A percentile compares a stretch with the other conserved stretches of the same genome.
Evolutionary conservation across 2,113 vertebrate genomes (phyloP).

Genomic region (Aythya baeri): DNA sequence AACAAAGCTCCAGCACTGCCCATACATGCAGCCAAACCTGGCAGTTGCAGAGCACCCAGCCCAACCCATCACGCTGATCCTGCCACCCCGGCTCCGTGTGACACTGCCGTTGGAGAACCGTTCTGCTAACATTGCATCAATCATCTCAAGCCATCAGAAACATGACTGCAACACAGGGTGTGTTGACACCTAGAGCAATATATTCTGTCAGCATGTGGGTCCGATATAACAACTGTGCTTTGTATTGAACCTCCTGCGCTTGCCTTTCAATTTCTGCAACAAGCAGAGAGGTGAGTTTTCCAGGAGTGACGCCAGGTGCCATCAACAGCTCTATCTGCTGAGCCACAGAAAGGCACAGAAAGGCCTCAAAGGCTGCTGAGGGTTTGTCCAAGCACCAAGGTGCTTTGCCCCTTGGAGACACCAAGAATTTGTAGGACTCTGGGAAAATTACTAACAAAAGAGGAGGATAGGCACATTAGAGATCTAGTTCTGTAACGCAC

Average conservation of each 20-base stretch:
- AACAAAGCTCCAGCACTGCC: background rate
- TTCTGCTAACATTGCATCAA: background rate
- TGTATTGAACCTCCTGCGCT: background rate
- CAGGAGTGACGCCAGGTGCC: background rate
- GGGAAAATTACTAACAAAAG: background rate
- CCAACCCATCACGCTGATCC: rapidly evolving
- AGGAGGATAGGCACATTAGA: background rate
- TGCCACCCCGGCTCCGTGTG: background rate
- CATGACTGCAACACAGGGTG: background rate
- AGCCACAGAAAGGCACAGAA: background rate
- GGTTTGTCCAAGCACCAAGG: background rate
- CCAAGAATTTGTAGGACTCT: background rate
- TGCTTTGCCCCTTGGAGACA: background rate
- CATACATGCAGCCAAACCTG: background rate
- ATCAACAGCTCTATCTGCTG: background rate
- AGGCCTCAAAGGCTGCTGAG: background rate
- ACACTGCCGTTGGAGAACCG: background rate
- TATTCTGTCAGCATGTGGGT: background rate
- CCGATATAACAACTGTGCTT: background rate
- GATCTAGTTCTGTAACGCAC: background rate
- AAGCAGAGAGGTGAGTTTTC: background rate
- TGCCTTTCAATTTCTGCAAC: background rate
- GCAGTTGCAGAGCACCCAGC: background rate
- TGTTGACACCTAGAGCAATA: background rate
- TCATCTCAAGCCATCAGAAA: background rate